Evolutionary conservation across 2,797 vertebrate genomes (phyloP), one percentile per base, ranked within the genome.

Genomic region (Todus mexicanus): DNA sequence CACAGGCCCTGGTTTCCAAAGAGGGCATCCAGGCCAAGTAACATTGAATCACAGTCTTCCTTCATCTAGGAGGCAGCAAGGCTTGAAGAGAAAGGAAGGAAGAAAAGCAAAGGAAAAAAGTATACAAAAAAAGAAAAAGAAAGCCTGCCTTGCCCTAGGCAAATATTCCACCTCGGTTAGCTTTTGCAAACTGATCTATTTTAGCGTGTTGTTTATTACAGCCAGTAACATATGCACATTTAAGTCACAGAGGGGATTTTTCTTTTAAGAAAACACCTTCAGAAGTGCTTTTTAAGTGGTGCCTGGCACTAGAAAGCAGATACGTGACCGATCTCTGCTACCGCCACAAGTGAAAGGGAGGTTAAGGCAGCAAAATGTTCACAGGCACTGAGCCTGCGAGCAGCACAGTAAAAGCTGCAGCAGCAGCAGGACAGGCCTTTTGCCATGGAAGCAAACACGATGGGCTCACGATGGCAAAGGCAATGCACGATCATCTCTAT

Each of bases 81-180:
- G 63, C 59, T 93, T 66, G 14, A 75, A 81, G 42, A 88, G 22
- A 91, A 81, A 88, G 50, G 40, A 76, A 72, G 35, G 31, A 92
- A 73, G 23, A 45, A 27, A 79, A 85, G 69, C 38, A 56, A 56
- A 29, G 6, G 35, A 21, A 53, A 72, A 35, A 26, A 33, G 16
- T 40, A 19, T 4, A 0, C 10, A 60, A 63, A 60, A 63, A 84
- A 87, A 17, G 11, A 43, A 91, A 81, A 78, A 68, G 42, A 54
- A 86, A 93, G 43, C 51, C 61, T 60, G 68, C 29, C 31, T 94
- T 92, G 71, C 90, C 72, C 72, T 33, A 57, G 65, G 94, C 91
- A 91, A 86, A 88, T 88, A 93, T 60, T 90, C 77, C 48, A 88
- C 76, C 92, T 73, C 9, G 0, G 63, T 72, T 83, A 77, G 89